Percentiles rank a stretch among this genome's conserved stretches.
phyloP scores from a whole-genome alignment of 2,797 vertebrate species.

The Dipus sagitta region DNA sequence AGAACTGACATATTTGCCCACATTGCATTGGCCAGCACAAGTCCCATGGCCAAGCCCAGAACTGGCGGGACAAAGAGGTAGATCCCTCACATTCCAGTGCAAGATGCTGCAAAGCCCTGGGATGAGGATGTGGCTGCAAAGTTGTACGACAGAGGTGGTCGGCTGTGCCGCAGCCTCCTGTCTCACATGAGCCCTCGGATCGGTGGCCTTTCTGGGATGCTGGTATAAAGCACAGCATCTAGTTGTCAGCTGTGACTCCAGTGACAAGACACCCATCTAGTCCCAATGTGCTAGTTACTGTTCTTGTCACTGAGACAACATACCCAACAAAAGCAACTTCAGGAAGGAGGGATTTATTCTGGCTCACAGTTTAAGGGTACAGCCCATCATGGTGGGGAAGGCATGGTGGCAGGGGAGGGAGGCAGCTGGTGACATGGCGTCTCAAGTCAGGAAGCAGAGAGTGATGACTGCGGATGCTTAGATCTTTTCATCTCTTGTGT shows the following conservation, averaged over 20 bases:
- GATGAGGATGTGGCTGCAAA: neutral
- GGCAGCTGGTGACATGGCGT: too few species aligned
- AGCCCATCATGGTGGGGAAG: too few species aligned
- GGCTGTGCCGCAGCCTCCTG: neutral
- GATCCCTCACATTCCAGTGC: neutral
- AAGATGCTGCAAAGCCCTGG: fast-evolving
- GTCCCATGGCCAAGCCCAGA: neutral
- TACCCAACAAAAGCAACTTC: too few species aligned
- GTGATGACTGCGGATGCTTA: too few species aligned
- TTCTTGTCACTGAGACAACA: too few species aligned
- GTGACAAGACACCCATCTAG: neutral
- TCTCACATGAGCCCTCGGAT: neutral
- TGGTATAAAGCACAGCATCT: neutral
- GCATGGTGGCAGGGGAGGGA: too few species aligned
- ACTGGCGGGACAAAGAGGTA: neutral
- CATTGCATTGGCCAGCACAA: neutral
- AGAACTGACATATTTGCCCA: neutral
- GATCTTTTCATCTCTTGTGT: too few species aligned
- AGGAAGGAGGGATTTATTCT: too few species aligned
- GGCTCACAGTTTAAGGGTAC: too few species aligned
- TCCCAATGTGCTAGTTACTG: too few species aligned
- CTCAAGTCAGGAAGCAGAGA: too few species aligned
- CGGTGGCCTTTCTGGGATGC: neutral
- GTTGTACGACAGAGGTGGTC: neutral
- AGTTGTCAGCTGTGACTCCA: neutral